Evolutionary conservation across 2,888 invertebrate species (phyloP).

Genomic region (Formica aserva): DNA sequence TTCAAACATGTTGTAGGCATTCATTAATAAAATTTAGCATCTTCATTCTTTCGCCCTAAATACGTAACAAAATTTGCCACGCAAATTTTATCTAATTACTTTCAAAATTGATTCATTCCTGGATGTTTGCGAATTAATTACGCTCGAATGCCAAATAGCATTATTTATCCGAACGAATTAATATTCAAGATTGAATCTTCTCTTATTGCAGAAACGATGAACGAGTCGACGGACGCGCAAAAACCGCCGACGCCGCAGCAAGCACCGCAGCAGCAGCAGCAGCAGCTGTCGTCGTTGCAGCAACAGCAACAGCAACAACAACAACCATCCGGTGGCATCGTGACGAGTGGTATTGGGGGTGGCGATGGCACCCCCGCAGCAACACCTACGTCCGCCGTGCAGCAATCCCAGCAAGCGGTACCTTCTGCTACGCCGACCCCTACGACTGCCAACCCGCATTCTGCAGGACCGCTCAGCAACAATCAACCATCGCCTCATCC

Average conservation of each 20-base stretch:
- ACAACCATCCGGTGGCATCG: constrained; percentile 55
- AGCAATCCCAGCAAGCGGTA: constrained; percentile 86
- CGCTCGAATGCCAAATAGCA: not conserved
- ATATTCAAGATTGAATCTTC: constrained; percentile 41
- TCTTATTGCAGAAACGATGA: constrained; percentile 77
- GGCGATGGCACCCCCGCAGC: constrained; percentile 81
- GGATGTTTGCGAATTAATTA: constrained; percentile 16
- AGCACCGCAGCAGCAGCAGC: constrained; percentile 84
- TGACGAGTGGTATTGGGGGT: constrained; percentile 70
- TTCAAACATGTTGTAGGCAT: not conserved
- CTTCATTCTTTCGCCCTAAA: not conserved
- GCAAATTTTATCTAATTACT: constrained; percentile 4
- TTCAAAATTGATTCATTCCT: not conserved
- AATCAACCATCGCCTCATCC: constrained; percentile 84
- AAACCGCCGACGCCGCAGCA: constrained; percentile 85
- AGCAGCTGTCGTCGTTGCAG: constrained; percentile 71
- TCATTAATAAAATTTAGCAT: not conserved
- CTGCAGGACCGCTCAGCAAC: constrained; percentile 78
- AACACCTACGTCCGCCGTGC: constrained; percentile 78
- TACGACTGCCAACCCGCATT: constrained; percentile 81
- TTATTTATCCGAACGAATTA: constrained; percentile 45
- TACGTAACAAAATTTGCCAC: not conserved
- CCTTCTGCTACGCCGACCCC: constrained; percentile 79
- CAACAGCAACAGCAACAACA: constrained; percentile 69
- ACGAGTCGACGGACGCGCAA: constrained; percentile 81